Conservation (phyloP, 2,888 invertebrate species). For the Athalia rosae region DNA sequence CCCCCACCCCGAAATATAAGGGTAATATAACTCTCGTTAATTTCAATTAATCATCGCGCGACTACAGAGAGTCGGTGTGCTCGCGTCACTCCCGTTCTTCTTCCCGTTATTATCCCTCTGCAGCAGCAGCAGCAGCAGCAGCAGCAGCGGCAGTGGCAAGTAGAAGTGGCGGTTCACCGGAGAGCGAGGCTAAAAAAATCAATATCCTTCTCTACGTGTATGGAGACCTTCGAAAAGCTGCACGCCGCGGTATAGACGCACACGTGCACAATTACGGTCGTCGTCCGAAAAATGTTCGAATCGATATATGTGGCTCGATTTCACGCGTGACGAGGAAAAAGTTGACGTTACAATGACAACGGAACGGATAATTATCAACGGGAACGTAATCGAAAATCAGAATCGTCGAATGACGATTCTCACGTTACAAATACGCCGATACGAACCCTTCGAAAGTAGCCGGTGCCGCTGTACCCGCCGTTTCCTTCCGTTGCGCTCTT, state of each 20-base stretch:
- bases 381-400: too few species aligned
- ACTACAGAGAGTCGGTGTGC: conserved; percentile 32
- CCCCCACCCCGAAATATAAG: conserved; percentile 23
- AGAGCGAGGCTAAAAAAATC: conserved; percentile 7
- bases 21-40: conserved; percentile 40
- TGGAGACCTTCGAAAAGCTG: conserved; percentile 36
- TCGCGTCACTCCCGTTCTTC: conserved; percentile 16
- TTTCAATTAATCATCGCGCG: conserved; percentile 40
- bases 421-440: too few species aligned
- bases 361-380: too few species aligned
- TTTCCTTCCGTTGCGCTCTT: too few species aligned
- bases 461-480: too few species aligned
- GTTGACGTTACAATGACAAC: too few species aligned
- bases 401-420: too few species aligned
- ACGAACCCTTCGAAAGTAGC: too few species aligned
- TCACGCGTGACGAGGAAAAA: too few species aligned
- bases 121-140: background rate
- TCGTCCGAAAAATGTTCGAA: too few species aligned
- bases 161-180: conserved; percentile 5
- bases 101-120: too few species aligned
- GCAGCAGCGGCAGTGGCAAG: background rate
- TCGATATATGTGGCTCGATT: too few species aligned
- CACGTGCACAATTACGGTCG: background rate
- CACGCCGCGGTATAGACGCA: background rate
- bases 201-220: conserved; percentile 27